These are phyloP conservation scores for Formica exsecta DNA, from an alignment of 1,140 invertebrate species.

Conservation along the genomic window DNA sequence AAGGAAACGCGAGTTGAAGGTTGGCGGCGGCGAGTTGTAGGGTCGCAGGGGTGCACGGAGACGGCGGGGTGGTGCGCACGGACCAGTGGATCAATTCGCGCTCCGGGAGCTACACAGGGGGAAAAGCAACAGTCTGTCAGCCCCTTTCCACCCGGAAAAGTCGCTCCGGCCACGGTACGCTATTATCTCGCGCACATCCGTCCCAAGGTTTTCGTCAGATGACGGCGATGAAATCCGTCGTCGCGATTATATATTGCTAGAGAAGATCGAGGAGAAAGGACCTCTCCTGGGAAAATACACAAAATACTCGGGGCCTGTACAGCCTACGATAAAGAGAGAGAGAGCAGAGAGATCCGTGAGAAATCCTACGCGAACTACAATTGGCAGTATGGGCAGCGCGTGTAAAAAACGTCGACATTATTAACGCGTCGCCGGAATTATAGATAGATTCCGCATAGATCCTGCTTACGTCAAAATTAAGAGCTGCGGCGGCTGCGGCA, in stretches of 20 bases:
- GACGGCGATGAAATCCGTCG: constrained; percentile 33
- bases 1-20: constrained; percentile 63
- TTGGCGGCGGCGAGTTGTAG: constrained; percentile 66
- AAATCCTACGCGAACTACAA: constrained; percentile 4
- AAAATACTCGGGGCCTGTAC: neutral
- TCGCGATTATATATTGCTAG: neutral
- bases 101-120: constrained; percentile 68
- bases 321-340: neutral
- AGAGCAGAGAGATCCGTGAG: neutral
- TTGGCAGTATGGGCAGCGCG: neutral
- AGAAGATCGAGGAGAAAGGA: neutral
- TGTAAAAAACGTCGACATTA: neutral
- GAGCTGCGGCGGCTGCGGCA: neutral
- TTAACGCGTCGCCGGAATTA: constrained; percentile 23
- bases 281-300: neutral
- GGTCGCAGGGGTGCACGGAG: constrained; percentile 66
- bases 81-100: constrained; percentile 78
- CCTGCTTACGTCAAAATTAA: neutral
- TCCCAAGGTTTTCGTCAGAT: constrained; percentile 11
- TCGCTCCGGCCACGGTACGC: constrained; percentile 57
- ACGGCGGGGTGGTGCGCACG: constrained; percentile 68
- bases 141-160: constrained; percentile 70
- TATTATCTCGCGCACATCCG: constrained; percentile 33
- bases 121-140: constrained; percentile 78
- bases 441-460: neutral